Evolutionary conservation across 2,888 invertebrate species (phyloP).

Genomic region (Cyrtodaria siliqua): DNA sequence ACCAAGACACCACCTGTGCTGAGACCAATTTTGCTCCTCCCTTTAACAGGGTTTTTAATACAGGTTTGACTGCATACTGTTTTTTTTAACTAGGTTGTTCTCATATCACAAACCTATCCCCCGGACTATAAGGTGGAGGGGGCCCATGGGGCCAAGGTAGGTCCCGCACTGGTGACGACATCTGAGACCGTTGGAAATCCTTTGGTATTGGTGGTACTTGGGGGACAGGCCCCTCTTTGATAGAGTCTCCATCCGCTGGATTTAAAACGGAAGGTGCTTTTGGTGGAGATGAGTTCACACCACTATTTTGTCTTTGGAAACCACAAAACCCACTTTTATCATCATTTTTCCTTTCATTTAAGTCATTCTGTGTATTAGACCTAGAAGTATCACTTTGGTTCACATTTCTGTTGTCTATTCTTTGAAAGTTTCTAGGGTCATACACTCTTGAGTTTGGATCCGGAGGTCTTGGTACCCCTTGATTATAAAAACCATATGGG

Average conservation of each 20-base stretch:
- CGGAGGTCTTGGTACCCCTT: slow-evolving; percentile 7
- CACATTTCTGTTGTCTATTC: slow-evolving; percentile 18
- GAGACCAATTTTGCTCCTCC: too few relatives aligned
- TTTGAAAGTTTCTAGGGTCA: slow-evolving; percentile 53
- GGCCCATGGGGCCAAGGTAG: slow-evolving; percentile 59
- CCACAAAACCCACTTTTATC: not conserved
- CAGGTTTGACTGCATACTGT: too few relatives aligned
- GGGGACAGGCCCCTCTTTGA: slow-evolving; percentile 52
- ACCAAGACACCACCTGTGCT: too few relatives aligned
- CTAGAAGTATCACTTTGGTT: not conserved
- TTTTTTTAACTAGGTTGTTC: too few relatives aligned
- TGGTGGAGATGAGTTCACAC: not conserved
- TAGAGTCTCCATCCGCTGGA: not conserved
- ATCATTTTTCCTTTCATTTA: not conserved
- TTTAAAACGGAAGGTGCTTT: not conserved
- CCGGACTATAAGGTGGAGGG: slow-evolving; percentile 47
- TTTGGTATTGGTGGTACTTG: slow-evolving; percentile 58
- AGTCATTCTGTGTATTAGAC: not conserved
- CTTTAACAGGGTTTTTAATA: too few relatives aligned
- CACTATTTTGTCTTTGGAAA: not conserved
- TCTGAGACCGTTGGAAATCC: slow-evolving; percentile 17
- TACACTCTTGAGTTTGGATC: slow-evolving; percentile 38
- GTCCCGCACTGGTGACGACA: slow-evolving; percentile 19
- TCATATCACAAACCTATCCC: too few relatives aligned
- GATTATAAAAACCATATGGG: not conserved